Conservation (phyloP, 1,140 invertebrate species). For the Drosophila mojavensis region DNA sequence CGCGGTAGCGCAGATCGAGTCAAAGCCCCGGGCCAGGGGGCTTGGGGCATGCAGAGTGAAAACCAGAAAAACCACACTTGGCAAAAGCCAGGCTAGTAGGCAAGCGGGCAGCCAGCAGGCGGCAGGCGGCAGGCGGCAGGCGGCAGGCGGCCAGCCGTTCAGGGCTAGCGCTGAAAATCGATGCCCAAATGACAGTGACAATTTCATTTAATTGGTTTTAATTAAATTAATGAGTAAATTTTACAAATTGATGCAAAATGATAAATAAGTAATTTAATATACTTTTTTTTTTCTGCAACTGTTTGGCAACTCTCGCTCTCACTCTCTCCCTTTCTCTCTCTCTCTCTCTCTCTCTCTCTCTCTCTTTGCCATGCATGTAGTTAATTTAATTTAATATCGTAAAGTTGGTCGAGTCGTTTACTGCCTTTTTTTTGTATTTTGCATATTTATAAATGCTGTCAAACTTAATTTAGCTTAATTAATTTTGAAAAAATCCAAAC, state of each 20-base stretch:
- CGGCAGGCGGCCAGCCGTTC: not conserved
- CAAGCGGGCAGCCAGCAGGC: not conserved
- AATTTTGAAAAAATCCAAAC: constrained; percentile 52
- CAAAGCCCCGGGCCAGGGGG: no score
- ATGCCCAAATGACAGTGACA: constrained; percentile 82
- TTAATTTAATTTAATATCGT: constrained; percentile 79
- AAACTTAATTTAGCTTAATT: constrained; percentile 78
- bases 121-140: no score
- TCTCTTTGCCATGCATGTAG: constrained; percentile 29
- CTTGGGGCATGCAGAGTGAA: not conserved
- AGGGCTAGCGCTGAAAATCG: constrained; percentile 61
- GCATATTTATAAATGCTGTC: constrained; percentile 63
- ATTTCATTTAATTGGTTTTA: constrained; percentile 83
- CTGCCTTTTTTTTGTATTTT: constrained; percentile 21
- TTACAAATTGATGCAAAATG: constrained; percentile 82
- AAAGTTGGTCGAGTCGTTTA: constrained; percentile 42
- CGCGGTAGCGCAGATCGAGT: constrained; percentile 6
- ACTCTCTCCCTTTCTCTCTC: not conserved
- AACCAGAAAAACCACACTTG: constrained; percentile 69
- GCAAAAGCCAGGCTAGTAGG: constrained; percentile 41
- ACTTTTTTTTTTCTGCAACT: constrained; percentile 38
- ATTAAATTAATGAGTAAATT: constrained; percentile 83
- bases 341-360: constrained; percentile 12
- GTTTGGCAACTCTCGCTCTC: no score
- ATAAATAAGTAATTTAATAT: constrained; percentile 83